These are phyloP conservation scores for Tryphoninae sp. DNA, from an alignment of 2,888 invertebrate species.

Conservation along the genomic window DNA sequence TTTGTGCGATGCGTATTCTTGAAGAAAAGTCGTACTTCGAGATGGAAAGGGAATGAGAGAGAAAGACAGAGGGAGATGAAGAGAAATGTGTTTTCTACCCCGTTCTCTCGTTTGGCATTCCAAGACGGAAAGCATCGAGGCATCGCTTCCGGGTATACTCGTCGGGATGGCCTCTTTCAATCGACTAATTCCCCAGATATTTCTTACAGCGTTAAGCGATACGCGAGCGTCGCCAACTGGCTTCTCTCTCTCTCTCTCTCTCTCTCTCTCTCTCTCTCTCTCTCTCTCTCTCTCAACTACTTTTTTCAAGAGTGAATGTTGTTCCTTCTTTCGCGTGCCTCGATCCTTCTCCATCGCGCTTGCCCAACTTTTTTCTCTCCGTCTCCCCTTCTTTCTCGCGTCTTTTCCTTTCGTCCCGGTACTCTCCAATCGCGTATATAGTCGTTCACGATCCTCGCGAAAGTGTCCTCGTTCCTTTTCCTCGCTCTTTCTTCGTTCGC, in stretches of 20 bases:
- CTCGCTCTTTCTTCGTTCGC: conserved; percentile 39
- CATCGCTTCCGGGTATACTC: conserved; percentile 37
- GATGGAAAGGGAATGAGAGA: no score
- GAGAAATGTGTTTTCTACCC: conserved; percentile 22
- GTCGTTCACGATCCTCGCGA: conserved; percentile 26
- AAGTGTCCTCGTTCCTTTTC: conserved; percentile 42
- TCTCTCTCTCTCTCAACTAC: conserved; percentile 30
- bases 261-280: conserved; percentile 36
- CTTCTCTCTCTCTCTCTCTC: conserved; percentile 36
- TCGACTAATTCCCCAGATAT: conserved; percentile 69
- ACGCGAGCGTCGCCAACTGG: conserved; percentile 57
- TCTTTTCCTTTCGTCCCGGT: conserved; percentile 21
- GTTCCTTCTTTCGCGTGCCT: conserved; percentile 26
- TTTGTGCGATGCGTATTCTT: not conserved
- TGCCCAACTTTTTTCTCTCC: conserved; percentile 12
- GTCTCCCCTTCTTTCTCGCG: conserved; percentile 4
- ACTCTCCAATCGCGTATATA: conserved; percentile 26
- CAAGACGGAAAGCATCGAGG: conserved; percentile 42
- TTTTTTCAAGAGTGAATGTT: conserved; percentile 50
- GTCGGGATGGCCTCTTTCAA: conserved; percentile 62
- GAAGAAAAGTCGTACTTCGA: not conserved
- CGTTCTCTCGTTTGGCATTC: conserved; percentile 33
- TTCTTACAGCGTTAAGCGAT: conserved; percentile 60
- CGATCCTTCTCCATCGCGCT: conserved; percentile 21
- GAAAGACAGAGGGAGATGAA: not conserved